These are phyloP conservation scores for Pluvianellus socialis DNA, from an alignment of 2,113 vertebrate species.

Conservation along the genomic window DNA sequence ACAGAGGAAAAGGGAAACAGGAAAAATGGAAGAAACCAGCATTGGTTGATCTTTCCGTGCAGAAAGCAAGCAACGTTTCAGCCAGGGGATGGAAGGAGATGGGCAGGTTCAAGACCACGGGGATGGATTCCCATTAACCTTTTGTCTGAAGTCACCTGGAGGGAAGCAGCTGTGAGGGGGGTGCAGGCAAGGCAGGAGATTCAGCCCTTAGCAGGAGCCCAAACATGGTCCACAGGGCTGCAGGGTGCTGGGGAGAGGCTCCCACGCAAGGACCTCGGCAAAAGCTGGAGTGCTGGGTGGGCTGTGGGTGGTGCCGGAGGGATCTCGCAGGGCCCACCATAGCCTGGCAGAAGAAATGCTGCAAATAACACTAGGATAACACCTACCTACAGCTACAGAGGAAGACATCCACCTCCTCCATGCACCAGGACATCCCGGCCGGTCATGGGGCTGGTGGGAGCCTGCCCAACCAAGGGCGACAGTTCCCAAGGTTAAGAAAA, in stretches of 20 bases:
- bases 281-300: fast-evolving
- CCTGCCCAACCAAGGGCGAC: background rate
- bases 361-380: background rate
- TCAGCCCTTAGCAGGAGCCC: background rate
- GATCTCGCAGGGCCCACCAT: fast-evolving
- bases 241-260: background rate
- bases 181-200: background rate
- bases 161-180: fast-evolving
- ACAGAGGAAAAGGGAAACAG: background rate
- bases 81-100: background rate
- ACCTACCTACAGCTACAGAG: background rate
- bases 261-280: too few relatives aligned
- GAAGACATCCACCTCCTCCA: background rate
- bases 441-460: background rate
- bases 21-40: background rate
- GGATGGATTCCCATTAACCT: background rate
- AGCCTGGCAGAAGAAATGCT: background rate
- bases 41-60: background rate
- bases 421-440: background rate
- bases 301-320: background rate
- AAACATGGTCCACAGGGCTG: background rate
- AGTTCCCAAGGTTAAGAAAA: background rate
- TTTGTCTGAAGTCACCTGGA: background rate
- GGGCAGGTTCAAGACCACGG: background rate
- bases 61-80: background rate